Evolutionary conservation across 2,113 vertebrate species (phyloP).

Genomic region (Nicator chloris): DNA sequence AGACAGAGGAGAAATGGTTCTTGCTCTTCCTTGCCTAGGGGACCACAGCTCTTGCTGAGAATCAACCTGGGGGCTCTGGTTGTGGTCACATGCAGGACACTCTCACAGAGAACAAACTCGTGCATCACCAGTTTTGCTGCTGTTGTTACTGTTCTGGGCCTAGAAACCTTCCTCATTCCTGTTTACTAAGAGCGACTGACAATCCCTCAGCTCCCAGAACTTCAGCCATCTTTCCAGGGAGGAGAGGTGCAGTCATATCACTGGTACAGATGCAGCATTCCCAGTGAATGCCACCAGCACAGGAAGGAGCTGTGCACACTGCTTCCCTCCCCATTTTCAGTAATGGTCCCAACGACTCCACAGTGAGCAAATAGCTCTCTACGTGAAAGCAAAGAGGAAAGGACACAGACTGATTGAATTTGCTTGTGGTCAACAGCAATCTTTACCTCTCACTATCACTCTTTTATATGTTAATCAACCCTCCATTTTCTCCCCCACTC

Average conservation of each 20-base stretch:
- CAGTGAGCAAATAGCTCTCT: neutral
- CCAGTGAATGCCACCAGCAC: neutral
- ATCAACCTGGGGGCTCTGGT: neutral
- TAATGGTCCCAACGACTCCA: neutral
- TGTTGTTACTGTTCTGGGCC: neutral
- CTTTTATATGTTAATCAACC: neutral
- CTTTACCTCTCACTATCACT: neutral
- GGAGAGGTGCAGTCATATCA: neutral
- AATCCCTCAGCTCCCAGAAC: neutral
- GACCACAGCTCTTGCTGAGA: neutral
- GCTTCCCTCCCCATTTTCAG: neutral
- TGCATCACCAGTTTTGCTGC: neutral
- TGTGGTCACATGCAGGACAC: rapidly evolving
- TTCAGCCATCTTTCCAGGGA: neutral
- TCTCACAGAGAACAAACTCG: neutral
- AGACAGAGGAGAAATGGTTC: neutral
- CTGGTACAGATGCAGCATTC: rapidly evolving
- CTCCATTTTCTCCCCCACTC: neutral
- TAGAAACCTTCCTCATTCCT: neutral
- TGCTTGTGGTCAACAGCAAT: neutral
- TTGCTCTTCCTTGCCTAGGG: neutral
- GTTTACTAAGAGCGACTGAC: neutral
- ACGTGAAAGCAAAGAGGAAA: constrained; percentile 6
- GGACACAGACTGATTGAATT: constrained; percentile 12
- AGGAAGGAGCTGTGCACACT: neutral